Evolutionary conservation across 2,888 invertebrate species (phyloP), one percentile per base, ranked within the genome.

Genomic region (Xanthia icteritia): DNA sequence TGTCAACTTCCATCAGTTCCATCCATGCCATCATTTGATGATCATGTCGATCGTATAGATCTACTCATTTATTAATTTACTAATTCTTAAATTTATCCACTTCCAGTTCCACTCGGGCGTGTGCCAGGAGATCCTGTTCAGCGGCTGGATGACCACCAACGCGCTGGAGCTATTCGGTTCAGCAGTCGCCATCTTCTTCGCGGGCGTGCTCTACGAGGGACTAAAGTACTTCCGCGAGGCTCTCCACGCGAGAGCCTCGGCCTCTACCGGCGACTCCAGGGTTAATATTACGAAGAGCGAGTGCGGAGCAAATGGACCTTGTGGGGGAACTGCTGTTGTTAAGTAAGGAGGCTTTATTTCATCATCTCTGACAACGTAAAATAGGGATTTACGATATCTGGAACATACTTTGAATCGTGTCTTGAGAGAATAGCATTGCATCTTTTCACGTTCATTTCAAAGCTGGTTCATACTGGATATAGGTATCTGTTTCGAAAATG

Each of bases 201-300:
- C 99, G 92, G 98, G 99, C 0, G 97, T 99, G 42, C 96, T 99
- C n/a, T 99, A 99, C 93, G 99, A 99, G 95, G 99, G 99, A 0
- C 97, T 99, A 5, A 99, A 99, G 96, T 99, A 99, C 96, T 98
- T 96, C 90, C 93, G 97, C 0, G 97, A 97, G 88, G 95, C 95
- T 13, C 91, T 96, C 23, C 95, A 96, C 87, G 88, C 93, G 9
- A 85, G 93, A 2, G 93, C 93, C 54, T 90, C 93, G 23, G 80
- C 92, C 2, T 85, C 92, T 20, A 91, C 93, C 0, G 94, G 93
- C 0, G 95, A 96, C 90, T 96, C 96, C 48, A 92, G 94, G 63
- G 96, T 97, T 69, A 97, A 97, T 76, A 97, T 97, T 85, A 93
- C 97, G 36, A 97, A 97, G 92, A 96, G 92, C 85, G 96, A 97